Conservation (phyloP, 2,113 vertebrate genomes). For the Oriolus oriolus region DNA sequence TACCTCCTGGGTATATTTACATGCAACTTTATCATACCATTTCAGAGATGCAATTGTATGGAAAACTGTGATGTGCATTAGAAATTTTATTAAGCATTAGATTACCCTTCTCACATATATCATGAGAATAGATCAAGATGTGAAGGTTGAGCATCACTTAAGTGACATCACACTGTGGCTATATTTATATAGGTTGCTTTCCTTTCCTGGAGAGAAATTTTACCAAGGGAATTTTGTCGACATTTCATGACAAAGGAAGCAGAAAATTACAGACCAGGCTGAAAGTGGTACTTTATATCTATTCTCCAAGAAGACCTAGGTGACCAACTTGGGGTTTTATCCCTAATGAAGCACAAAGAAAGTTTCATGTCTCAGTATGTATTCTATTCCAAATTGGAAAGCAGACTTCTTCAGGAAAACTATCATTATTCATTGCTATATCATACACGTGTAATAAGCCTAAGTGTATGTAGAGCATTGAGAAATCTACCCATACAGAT, state of each 20-base stretch:
- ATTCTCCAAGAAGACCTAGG: conserved; percentile 17
- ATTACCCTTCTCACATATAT: neutral
- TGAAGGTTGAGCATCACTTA: neutral
- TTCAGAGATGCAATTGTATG: conserved; percentile 23
- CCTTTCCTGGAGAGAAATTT: neutral
- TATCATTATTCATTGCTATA: neutral
- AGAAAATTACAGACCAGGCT: conserved; percentile 57
- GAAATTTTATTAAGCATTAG: conserved; percentile 44
- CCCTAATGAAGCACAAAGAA: conserved; percentile 47
- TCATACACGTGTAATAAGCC: neutral
- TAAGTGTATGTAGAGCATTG: neutral
- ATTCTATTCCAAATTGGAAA: neutral
- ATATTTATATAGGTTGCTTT: neutral
- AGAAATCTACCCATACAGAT: neutral
- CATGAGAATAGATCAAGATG: conserved; percentile 21
- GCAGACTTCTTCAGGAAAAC: neutral
- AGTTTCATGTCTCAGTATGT: neutral
- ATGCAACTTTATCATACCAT: neutral
- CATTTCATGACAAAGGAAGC: conserved; percentile 26
- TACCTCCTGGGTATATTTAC: neutral
- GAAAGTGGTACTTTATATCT: conserved; percentile 37
- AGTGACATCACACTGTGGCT: conserved; percentile 5
- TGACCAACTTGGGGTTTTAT: conserved; percentile 35
- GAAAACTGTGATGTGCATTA: neutral
- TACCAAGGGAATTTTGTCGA: neutral